A percentile compares a stretch with the other conserved stretches of the same genome.
Evolutionary conservation across 2,113 vertebrate genomes (phyloP).

Genomic region (Benthochromis sp.): DNA sequence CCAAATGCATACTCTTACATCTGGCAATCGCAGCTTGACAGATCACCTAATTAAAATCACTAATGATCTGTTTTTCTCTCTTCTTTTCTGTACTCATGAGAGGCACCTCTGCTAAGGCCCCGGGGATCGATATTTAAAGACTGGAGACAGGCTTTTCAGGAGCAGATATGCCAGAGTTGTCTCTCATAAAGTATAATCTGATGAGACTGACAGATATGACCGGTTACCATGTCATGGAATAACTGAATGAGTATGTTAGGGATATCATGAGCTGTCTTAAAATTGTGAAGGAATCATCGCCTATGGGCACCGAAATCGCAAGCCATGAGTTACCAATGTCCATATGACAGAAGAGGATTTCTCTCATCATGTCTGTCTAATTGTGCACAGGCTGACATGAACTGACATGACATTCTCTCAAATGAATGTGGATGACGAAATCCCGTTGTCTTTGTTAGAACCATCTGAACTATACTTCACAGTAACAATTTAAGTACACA

Average conservation of each 20-base stretch:
- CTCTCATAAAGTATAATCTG: conserved; percentile 62
- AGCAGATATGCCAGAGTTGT: conserved; percentile 47
- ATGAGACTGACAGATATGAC: conserved; percentile 50
- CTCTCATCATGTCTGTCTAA: background rate
- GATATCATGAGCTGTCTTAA: background rate
- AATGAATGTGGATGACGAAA: background rate
- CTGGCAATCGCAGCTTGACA: conserved; percentile 69
- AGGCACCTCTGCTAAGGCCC: conserved; percentile 60
- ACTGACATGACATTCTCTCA: background rate
- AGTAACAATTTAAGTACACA: background rate
- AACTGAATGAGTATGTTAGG: conserved; percentile 25
- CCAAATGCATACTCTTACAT: conserved; percentile 66
- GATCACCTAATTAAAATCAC: conserved; percentile 78
- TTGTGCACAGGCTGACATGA: background rate
- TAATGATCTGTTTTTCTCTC: conserved; percentile 74
- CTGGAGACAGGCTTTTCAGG: conserved; percentile 55
- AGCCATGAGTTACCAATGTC: background rate
- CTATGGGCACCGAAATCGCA: background rate
- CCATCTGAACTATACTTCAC: background rate
- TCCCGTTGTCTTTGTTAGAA: background rate
- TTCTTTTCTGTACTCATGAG: conserved; percentile 50
- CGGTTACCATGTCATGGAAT: background rate
- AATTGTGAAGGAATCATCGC: background rate
- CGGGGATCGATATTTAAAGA: conserved; percentile 73
- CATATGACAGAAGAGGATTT: background rate